These are phyloP conservation scores for Mellivora capensis DNA, from an alignment of 2,113 vertebrate genomes.

Conservation along the genomic window DNA sequence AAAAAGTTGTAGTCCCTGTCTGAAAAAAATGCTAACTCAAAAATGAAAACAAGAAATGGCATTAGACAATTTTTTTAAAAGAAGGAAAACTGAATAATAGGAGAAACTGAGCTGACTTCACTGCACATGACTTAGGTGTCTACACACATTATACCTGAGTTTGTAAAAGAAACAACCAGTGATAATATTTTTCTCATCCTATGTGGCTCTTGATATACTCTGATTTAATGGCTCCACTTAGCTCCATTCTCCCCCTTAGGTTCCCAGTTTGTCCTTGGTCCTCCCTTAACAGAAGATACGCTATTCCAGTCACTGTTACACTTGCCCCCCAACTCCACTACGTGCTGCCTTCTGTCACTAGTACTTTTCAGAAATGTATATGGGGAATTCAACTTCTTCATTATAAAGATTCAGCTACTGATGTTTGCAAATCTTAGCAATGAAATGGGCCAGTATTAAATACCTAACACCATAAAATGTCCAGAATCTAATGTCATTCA, in stretches of 20 bases:
- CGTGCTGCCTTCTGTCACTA: background rate
- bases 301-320: background rate
- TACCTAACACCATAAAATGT: background rate
- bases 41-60: background rate
- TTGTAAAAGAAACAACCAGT: background rate
- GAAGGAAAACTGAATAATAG: background rate
- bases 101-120: background rate
- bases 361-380: background rate
- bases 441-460: background rate
- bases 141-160: background rate
- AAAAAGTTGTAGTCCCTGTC: background rate
- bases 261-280: background rate
- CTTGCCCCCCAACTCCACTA: background rate
- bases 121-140: background rate
- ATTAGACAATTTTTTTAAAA: background rate
- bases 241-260: background rate
- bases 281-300: background rate
- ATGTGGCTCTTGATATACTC: background rate
- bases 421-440: background rate
- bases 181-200: background rate
- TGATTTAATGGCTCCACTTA: background rate
- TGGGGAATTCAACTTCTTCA: background rate
- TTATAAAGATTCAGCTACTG: background rate
- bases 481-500: background rate
- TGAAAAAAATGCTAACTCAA: background rate